phyloP scores from a whole-genome alignment of 1,140 invertebrate species.

The Hydropsyche tenuis region DNA sequence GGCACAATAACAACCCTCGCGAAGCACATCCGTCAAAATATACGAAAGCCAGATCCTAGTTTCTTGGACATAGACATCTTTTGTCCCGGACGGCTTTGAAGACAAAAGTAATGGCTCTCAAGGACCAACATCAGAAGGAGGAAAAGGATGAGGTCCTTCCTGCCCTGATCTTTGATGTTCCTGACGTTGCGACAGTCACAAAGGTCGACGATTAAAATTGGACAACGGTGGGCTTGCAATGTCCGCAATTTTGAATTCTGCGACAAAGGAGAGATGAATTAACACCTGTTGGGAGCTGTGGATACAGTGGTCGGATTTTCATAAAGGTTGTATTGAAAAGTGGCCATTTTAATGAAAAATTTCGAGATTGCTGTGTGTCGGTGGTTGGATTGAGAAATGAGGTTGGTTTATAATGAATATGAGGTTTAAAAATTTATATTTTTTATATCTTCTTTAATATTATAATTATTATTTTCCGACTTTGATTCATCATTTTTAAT shows the following conservation, averaged over 20 bases:
- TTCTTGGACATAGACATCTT: conserved; percentile 6
- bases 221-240: background rate
- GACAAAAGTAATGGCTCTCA: conserved; percentile 2
- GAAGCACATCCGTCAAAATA: conserved; percentile 6
- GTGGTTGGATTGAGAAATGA: too few relatives aligned
- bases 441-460: too few relatives aligned
- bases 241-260: background rate
- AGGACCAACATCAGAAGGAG: too few relatives aligned
- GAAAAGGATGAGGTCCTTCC: conserved; percentile 2
- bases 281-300: conserved; percentile 34
- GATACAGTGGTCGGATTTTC: too few relatives aligned
- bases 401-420: too few relatives aligned
- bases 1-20: background rate
- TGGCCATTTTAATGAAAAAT: too few relatives aligned
- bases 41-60: background rate
- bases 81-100: conserved; percentile 17
- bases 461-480: too few relatives aligned
- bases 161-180: conserved; percentile 33
- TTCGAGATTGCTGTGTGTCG: too few relatives aligned
- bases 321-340: too few relatives aligned
- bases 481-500: too few relatives aligned
- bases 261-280: background rate
- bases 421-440: too few relatives aligned
- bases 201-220: conserved; percentile 37
- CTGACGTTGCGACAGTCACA: conserved; percentile 20